Evolutionary conservation across 2,888 invertebrate genomes (phyloP), one percentile per base, ranked within the genome.

Genomic region (Allophyes oxyacanthae): DNA sequence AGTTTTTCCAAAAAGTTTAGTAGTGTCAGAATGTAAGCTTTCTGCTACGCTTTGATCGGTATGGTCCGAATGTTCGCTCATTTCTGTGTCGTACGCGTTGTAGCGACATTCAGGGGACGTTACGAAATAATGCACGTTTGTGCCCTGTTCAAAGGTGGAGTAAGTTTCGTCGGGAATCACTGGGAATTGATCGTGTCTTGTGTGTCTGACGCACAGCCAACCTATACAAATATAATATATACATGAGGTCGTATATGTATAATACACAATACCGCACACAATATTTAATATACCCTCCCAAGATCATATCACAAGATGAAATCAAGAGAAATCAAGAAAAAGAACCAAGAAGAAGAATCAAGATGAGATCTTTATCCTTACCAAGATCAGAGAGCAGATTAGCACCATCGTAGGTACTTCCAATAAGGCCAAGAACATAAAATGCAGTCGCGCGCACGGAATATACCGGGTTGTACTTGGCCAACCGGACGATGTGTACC

Each of bases 371-470:
- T n/a, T 32, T 49, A 20, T 34, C 75, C 88, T 88, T 92, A 95
- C 97, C 96, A 75, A 96, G 91, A 85, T 97, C 96, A 41, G 95
- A 94, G 2, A 99, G 94, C 48, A 96, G 88, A 83, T 98, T 97
- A 0, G 98, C 98, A 4, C 99, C 99, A 54, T 96, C 95, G 68
- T 95, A 95, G 0, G 98, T 98, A 56, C 97, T 97, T 0, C 97
- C 97, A 42, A 99, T 95, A 30, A 99, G 94, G 25, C 98, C 97
- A n/a, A 98, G 94, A 6, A 97, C 96, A 84, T 98, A 98, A 88
- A 98, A 97, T 0, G 98, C 97, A 0, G 98, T 98, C 1, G 98
- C 98, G 62, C 98, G 95, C 45, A 99, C 95, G 0, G 98, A 97
- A 84, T 98, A 98, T 36, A 99, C 97, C 3, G 96, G 95, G 85